Base-by-base conservation (phyloP, 2,797 vertebrate genomes). In the Clarias platycephalus region DNA sequence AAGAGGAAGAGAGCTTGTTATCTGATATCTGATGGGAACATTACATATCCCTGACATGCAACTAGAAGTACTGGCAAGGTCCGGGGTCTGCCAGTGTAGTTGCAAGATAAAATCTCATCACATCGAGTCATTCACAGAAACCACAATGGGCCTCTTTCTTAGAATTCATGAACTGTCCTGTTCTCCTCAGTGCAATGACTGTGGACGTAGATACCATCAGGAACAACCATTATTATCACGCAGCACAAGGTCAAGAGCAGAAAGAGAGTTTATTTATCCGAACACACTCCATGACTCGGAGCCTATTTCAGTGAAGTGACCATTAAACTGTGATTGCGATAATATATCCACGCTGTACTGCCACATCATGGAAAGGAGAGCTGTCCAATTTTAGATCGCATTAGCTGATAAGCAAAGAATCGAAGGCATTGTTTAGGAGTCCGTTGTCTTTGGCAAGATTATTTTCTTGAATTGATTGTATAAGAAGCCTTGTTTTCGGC, bases 91-190 rank as follows among this genome's bases (percentile, higher is more conserved):
- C 7, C 58, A 60, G 58, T 64, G 63, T 57, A 64, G 81, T 79
- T 80, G 60, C 22, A 64, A 37, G 85, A 90, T 88, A 88, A 63
- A 66, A 91, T 91, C 88, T 89, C 82, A 86, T 85, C 86, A 83
- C 86, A 81, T 86, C 86, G 85, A 88, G 89, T 87, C 80, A 75
- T 84, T 87, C 77, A 86, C 84, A 77, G 49, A 58, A 44, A 84
- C 84, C 63, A 89, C 90, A 90, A 89, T 84, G 85, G 83, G 28
- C 60, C 79, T 80, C 81, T 74, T 84, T 75, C 87, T 86, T 82
- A 24, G 77, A 81, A 88, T 87, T 85, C 75, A 75, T 83, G 64
- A 88, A 87, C 82, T 82, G 80, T 84, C 85, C 82, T 80, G 66
- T 68, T 78, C 57, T 83, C 49, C 15, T n/a, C 60, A 37, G 24